Evolutionary conservation across 2,797 vertebrate species (phyloP).

Genomic region (Diceros bicornis): DNA sequence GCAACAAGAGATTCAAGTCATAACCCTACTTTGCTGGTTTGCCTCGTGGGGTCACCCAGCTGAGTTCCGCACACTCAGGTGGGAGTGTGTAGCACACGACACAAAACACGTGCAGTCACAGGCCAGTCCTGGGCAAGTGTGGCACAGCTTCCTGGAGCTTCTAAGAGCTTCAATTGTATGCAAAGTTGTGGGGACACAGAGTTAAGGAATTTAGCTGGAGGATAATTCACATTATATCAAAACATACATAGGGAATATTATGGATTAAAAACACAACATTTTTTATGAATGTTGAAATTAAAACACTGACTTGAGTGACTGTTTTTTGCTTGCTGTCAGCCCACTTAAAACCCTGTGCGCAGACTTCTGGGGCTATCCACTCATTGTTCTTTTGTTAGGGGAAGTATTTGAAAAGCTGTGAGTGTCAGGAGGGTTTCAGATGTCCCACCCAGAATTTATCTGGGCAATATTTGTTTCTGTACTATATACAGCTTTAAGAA

Average conservation of each 20-base stretch:
- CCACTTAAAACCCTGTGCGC: background rate
- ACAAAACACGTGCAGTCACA: background rate
- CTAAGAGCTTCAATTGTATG: background rate
- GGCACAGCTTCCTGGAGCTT: background rate
- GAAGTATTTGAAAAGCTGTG: background rate
- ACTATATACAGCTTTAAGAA: slow-evolving; percentile 21
- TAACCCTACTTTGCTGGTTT: background rate
- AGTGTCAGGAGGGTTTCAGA: background rate
- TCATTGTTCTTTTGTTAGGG: background rate
- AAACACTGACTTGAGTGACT: background rate
- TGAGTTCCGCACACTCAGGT: background rate
- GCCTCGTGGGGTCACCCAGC: background rate
- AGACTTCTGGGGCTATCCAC: background rate
- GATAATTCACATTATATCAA: background rate
- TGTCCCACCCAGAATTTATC: slow-evolving; percentile 31
- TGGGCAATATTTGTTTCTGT: slow-evolving; percentile 60
- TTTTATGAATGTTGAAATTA: background rate
- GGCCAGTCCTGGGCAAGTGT: too few relatives aligned
- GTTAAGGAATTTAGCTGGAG: background rate
- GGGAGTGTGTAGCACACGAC: background rate
- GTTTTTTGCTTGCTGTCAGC: background rate
- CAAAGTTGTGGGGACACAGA: background rate
- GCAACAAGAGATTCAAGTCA: background rate
- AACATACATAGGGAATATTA: background rate
- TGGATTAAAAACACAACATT: background rate